Conservation (phyloP, 2,888 invertebrate species). For the Ariolimax columbianus region DNA sequence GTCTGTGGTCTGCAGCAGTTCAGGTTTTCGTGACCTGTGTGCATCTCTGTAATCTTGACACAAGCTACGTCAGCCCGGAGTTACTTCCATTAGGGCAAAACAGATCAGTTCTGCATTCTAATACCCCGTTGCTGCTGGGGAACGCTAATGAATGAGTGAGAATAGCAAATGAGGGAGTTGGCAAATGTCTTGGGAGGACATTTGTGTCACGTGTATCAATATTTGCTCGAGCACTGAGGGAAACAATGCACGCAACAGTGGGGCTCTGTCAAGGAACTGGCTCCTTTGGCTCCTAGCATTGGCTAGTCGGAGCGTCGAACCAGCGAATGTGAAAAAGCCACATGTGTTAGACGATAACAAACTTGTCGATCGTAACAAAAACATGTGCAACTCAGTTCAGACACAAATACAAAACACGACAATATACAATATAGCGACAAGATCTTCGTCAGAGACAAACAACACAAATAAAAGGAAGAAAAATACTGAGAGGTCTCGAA, state of each 20-base stretch:
- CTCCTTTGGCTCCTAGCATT: background rate
- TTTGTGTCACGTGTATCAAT: slow-evolving; percentile 20
- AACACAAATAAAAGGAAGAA: no score
- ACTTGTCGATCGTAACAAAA: no score
- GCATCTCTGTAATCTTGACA: background rate
- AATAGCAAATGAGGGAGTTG: background rate
- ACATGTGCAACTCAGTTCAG: no score
- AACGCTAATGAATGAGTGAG: background rate
- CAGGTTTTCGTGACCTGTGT: slow-evolving; percentile 2
- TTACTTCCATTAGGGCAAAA: background rate
- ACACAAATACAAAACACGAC: no score
- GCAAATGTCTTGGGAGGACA: background rate
- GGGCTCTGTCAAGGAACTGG: background rate
- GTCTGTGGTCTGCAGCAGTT: background rate
- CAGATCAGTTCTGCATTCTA: background rate
- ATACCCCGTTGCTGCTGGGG: background rate
- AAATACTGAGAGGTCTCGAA: no score
- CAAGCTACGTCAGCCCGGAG: background rate
- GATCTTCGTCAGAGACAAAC: no score
- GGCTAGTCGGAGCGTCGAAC: background rate
- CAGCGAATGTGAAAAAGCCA: no score
- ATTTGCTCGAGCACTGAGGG: background rate
- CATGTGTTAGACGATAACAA: no score
- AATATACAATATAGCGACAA: no score
- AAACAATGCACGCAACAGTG: slow-evolving; percentile 3